A percentile compares a stretch with the other conserved stretches of the same genome.
Conservation (phyloP, 2,888 invertebrate species). For the Antitype chi region DNA sequence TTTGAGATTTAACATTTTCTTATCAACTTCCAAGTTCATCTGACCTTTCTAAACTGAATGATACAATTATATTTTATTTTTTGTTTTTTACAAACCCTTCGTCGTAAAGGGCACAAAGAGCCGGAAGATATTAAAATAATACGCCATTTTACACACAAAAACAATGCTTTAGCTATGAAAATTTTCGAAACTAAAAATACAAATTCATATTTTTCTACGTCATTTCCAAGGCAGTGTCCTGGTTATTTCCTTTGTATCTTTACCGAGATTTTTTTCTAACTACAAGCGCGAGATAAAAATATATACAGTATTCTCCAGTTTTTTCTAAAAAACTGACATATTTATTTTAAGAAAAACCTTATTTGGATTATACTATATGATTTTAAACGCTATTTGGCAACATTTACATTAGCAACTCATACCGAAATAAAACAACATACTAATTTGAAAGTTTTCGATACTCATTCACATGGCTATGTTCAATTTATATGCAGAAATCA, state of each 20-base stretch:
- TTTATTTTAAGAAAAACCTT: background rate
- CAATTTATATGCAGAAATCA: background rate
- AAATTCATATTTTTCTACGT: conserved; percentile 42
- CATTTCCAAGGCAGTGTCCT: conserved; percentile 15
- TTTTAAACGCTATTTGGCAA: background rate
- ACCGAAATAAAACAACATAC: background rate
- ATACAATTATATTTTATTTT: conserved; percentile 24
- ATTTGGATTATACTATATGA: too few relatives aligned
- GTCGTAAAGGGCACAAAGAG: conserved; percentile 35
- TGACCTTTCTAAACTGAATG: conserved; percentile 3
- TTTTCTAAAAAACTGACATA: background rate
- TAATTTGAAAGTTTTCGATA: background rate
- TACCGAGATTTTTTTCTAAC: conserved; percentile 39
- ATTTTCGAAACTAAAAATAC: conserved; percentile 44
- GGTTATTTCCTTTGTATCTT: conserved; percentile 35
- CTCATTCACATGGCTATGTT: background rate
- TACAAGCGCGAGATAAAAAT: conserved; percentile 17
- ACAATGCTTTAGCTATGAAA: conserved; percentile 4
- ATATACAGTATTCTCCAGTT: background rate
- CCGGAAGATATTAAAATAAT: conserved; percentile 49
- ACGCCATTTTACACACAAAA: conserved; percentile 40
- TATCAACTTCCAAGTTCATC: conserved; percentile 14
- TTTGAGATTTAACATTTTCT: background rate
- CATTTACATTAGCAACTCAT: background rate
- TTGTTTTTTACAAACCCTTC: conserved; percentile 27